A percentile compares a stretch with the other conserved stretches of the same genome.
phyloP scores from a whole-genome alignment of 2,888 invertebrate genomes.

The Eulithis prunata region DNA sequence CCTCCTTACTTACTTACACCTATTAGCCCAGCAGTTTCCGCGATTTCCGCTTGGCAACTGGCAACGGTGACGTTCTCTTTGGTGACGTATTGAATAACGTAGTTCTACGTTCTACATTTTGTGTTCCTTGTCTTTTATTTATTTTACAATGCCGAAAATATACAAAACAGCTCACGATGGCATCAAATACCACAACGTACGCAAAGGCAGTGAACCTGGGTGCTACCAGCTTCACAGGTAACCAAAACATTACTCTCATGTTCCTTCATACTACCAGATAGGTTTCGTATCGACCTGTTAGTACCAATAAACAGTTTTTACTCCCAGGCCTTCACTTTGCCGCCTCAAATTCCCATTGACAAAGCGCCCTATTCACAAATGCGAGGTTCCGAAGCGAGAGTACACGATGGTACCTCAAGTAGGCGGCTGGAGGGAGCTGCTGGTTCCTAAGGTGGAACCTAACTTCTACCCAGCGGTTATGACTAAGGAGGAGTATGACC shows the following conservation, averaged over 20 bases:
- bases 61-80: too few relatives aligned
- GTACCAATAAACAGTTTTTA: conserved; percentile 1
- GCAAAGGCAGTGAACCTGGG: conserved; percentile 64
- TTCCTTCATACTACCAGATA: background rate
- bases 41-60: conserved; percentile 4
- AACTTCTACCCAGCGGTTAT: conserved; percentile 85
- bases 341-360: conserved; percentile 72
- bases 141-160: conserved; percentile 67
- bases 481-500: conserved; percentile 84
- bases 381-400: conserved; percentile 62
- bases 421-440: conserved; percentile 70
- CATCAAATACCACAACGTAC: conserved; percentile 65
- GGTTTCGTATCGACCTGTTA: background rate
- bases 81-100: background rate
- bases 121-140: conserved; percentile 21
- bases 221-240: conserved; percentile 77
- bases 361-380: conserved; percentile 74
- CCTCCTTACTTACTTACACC: background rate
- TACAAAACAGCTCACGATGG: conserved; percentile 61
- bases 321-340: conserved; percentile 73
- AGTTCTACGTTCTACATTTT: conserved; percentile 12
- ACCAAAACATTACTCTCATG: background rate
- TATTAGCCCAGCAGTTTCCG: too few relatives aligned
- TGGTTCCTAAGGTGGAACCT: conserved; percentile 80
- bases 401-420: conserved; percentile 62